Base-by-base conservation (phyloP, 2,797 vertebrate genomes). In the Naso thynnoides region DNA sequence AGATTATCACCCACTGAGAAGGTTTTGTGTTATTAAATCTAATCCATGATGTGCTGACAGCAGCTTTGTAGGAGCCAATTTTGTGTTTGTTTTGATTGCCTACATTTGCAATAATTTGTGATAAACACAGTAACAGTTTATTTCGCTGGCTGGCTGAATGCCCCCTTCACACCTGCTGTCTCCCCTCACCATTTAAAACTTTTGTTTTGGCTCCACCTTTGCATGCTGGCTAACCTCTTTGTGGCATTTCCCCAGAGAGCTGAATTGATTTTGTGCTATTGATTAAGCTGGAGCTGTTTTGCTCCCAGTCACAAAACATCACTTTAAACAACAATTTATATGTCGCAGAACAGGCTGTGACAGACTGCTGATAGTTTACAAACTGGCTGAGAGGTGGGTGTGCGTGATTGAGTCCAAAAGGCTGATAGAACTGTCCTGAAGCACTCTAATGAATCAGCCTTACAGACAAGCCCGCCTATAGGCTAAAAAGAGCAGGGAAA, bases 241-340 rank as follows among this genome's bases (percentile, higher is more conserved):
- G 73, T 89, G 78, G 82, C 85, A 79, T 89, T 90, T 88, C 89
- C 82, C 82, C 62, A 8, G 85, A 82, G 88, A 82, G 78, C 63
- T 18, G 45, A 64, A 93, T 91, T 85, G 91, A 93, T 92, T 91
- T 89, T 82, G 75, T 77, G 84, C 53, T 93, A 92, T 94, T 88
- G 92, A 94, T 92, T 89, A 91, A 90, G 82, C 84, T 73, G 81
- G 74, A 88, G 83, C 83, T 86, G 85, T 89, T 93, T 92, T 90
- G 89, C 89, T 88, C 85, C 72, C 73, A 82, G 90, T 85, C 89
- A 88, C 89, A 90, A 92, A 92, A 87, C 88, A 92, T 92, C 88
- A 86, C 91, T 93, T 91, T 88, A 87, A 89, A 90, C 91, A 89
- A 92, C 90, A 90, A 91, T 91, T 91, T 91, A 87, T 90, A 78